A percentile compares a stretch with the other conserved stretches of the same genome.
These are phyloP conservation scores for Cygnus buccinator DNA, from an alignment of 2,113 vertebrate genomes.

Conservation along the genomic window DNA sequence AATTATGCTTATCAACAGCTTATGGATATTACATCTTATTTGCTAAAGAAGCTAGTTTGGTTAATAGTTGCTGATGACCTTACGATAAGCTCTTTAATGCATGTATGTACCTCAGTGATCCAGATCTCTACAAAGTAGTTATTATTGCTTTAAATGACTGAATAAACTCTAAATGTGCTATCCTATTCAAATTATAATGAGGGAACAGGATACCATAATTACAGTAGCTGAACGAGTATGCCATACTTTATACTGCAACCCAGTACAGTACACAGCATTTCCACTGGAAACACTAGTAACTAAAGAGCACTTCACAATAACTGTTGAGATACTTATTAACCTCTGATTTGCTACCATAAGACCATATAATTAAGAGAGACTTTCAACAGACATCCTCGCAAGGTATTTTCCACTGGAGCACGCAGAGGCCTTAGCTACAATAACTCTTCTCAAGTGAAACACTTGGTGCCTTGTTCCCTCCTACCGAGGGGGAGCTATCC, in stretches of 20 bases:
- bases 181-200: not conserved
- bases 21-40: not conserved
- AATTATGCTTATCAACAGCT: not conserved
- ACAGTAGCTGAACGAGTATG: not conserved
- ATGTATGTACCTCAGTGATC: not conserved
- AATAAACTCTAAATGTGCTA: not conserved
- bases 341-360: conserved; percentile 5
- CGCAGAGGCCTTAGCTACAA: not conserved
- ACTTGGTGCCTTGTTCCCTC: not conserved
- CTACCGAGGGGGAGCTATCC: not conserved
- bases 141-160: not conserved
- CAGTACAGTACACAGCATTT: not conserved
- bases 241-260: not conserved
- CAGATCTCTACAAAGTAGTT: not conserved
- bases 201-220: not conserved
- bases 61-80: not conserved
- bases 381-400: not conserved
- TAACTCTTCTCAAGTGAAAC: not conserved
- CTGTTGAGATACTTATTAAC: conserved; percentile 19
- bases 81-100: not conserved
- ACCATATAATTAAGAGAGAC: not conserved
- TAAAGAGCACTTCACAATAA: not conserved
- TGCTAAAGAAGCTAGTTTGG: not conserved
- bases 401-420: not conserved
- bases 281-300: not conserved